Conservation (phyloP, 2,797 vertebrate species). For the Melopsittacus undulatus region DNA sequence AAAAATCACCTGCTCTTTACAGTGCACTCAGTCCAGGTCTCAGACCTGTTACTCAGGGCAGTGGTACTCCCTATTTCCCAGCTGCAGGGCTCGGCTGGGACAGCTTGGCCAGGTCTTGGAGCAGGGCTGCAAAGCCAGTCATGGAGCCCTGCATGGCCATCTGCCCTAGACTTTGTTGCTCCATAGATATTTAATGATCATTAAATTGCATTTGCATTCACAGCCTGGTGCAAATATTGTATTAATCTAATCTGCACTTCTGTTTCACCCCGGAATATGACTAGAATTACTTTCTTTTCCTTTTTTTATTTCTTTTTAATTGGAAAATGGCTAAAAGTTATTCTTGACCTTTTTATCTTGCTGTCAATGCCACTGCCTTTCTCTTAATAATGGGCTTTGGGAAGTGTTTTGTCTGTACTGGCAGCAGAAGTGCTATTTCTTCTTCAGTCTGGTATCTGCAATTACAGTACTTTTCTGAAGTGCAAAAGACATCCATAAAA, state of each 20-base stretch:
- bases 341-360: conserved; percentile 47
- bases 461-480: conserved; percentile 51
- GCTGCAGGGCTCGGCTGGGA: not conserved
- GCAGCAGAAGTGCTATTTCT: conserved; percentile 37
- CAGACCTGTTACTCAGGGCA: not conserved
- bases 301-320: not conserved
- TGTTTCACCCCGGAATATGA: not conserved
- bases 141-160: fast-evolving
- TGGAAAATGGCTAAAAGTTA: conserved; percentile 29
- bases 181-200: not conserved
- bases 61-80: not conserved
- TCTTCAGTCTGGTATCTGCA: conserved; percentile 38
- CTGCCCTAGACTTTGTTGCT: not conserved
- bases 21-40: not conserved
- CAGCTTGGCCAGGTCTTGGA: not conserved
- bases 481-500: conserved; percentile 50
- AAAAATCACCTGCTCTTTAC: not conserved
- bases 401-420: conserved; percentile 4
- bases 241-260: not conserved
- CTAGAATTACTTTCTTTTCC: not conserved
- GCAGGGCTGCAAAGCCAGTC: not conserved
- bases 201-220: not conserved
- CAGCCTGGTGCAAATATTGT: not conserved
- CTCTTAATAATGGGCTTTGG: conserved; percentile 50
- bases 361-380: not conserved